Conservation (phyloP, 2,888 invertebrate genomes). For the Loripinus fragilis region DNA sequence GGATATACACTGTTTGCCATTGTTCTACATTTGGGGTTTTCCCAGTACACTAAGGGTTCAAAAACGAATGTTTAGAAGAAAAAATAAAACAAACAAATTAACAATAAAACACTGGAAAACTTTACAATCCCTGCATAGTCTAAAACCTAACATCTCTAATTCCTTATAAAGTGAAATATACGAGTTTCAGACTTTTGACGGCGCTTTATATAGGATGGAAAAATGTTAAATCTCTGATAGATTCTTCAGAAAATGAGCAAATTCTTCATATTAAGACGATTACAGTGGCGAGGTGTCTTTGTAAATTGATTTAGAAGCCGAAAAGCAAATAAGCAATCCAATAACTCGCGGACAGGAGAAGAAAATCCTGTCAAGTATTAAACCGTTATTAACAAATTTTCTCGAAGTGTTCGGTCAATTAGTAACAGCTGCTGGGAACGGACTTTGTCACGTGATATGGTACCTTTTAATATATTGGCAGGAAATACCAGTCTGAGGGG, state of each 20-base stretch:
- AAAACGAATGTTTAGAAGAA: too few relatives aligned
- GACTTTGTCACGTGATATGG: too few relatives aligned
- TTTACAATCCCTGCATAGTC: too few relatives aligned
- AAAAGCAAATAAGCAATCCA: conserved; percentile 19
- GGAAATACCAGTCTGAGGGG: too few relatives aligned
- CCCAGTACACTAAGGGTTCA: too few relatives aligned
- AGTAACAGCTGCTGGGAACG: neutral
- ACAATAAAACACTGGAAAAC: too few relatives aligned
- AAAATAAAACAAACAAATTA: too few relatives aligned
- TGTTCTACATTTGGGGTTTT: too few relatives aligned
- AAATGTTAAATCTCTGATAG: neutral
- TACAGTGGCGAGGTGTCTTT: conserved; percentile 16
- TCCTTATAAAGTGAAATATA: too few relatives aligned
- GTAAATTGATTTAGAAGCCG: conserved; percentile 19
- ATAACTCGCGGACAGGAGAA: neutral
- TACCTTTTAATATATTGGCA: too few relatives aligned
- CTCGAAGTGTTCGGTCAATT: neutral
- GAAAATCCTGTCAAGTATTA: conserved; percentile 5
- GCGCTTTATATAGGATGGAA: neutral
- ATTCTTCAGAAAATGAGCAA: conserved; percentile 16
- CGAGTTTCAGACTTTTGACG: neutral
- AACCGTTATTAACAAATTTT: conserved; percentile 10
- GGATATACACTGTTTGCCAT: too few relatives aligned
- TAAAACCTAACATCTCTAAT: too few relatives aligned
- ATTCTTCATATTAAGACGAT: conserved; percentile 19